Base-by-base conservation (phyloP, 2,113 vertebrate species). In the Atherinomorus stipes region DNA sequence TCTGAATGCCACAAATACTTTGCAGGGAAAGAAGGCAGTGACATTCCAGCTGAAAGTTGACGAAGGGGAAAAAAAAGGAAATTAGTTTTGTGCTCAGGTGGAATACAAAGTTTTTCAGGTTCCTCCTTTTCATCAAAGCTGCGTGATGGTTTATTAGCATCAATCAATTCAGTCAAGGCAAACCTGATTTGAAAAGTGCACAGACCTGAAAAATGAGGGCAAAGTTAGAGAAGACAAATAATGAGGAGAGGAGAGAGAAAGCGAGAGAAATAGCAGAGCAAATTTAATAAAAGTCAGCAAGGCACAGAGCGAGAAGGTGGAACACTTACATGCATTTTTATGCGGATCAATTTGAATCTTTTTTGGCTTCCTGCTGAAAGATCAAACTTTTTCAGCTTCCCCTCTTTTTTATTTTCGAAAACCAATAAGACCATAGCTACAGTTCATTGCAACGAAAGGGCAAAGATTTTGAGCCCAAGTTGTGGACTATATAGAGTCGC, bases 211-310 rank as follows among this genome's bases (percentile, higher is more conserved):
- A 78, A 86, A 81, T 0, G 18, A 74, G 68, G 45, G 58, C 42
- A 64, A 80, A 87, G 62, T 61, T 19, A 47, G 38, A 42, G 49
- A 61, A 75, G 76, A 74, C 69, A 76, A 78, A 84, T 74, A 66
- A 84, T 64, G 62, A 80, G 65, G 11, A 4, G 37, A 65, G 77
- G 37, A 47, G 83, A 79, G 62, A 53, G 49, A 65, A 34, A 74
- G 65, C 58, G 52, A 69, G 57, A 78, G 51, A 42, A 61, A 82
- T 16, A 59, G 49, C 74, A 65, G 45, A 73, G 12, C 65, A 19
- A 68, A 76, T 85, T 75, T 65, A 81, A 80, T 84, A 87, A 87
- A 91, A 79, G 74, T 86, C 78, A 84, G 58, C 28, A 54, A 64
- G 53, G 45, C 64, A 44, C 56, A 26, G n/a, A 68, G 34, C 49